Evolutionary conservation across 2,888 invertebrate genomes (phyloP).

Genomic region (Polydrusus pterygomalis): DNA sequence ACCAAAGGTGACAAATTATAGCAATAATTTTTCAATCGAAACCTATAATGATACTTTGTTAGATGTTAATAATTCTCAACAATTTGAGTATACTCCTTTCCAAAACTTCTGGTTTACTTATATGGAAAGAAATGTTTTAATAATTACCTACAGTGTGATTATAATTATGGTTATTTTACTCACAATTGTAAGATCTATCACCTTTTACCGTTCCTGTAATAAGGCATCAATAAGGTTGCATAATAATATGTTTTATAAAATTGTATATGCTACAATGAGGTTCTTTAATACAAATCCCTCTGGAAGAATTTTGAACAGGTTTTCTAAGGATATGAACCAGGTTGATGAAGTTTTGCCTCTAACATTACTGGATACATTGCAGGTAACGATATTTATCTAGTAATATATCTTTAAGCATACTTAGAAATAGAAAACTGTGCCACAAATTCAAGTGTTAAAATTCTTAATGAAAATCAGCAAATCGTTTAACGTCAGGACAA

Average conservation of each 20-base stretch:
- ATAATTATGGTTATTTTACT: constrained; percentile 68
- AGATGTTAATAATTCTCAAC: background rate
- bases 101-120: constrained; percentile 49
- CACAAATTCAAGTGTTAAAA: too few species aligned
- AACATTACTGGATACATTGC: constrained; percentile 73
- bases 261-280: constrained; percentile 78
- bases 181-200: constrained; percentile 72
- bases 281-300: constrained; percentile 83
- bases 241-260: constrained; percentile 73
- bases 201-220: constrained; percentile 75
- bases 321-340: constrained; percentile 82
- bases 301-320: constrained; percentile 80
- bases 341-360: constrained; percentile 75
- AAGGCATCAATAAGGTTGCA: constrained; percentile 76
- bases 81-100: constrained; percentile 22
- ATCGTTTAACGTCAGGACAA: too few species aligned
- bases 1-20: background rate
- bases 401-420: background rate
- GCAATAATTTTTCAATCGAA: background rate
- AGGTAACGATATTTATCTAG: constrained; percentile 65
- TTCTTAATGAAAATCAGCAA: too few species aligned
- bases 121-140: constrained; percentile 61
- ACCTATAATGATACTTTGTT: background rate
- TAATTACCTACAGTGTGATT: constrained; percentile 67
- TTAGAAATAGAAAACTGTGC: background rate